These are phyloP conservation scores for Apodemus sylvaticus DNA, from an alignment of 2,113 vertebrate species.

Conservation along the genomic window DNA sequence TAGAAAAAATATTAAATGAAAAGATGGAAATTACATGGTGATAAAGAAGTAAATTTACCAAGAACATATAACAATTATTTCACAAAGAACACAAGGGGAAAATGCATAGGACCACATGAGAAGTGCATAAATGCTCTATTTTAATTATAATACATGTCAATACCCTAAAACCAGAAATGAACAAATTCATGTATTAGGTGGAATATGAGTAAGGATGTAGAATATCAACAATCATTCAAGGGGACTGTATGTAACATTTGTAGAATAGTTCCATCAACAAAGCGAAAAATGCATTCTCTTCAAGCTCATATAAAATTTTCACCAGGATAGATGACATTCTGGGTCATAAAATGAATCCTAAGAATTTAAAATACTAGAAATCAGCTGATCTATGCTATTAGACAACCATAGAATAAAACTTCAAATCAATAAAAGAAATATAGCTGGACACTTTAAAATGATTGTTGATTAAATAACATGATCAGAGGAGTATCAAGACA, in stretches of 20 bases:
- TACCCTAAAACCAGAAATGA: neutral
- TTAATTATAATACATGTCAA: no score
- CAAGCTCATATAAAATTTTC: neutral
- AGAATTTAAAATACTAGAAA: neutral
- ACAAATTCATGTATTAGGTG: neutral
- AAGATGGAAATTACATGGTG: neutral
- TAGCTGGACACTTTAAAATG: neutral
- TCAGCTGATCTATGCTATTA: neutral
- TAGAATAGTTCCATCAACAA: neutral
- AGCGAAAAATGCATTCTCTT: neutral
- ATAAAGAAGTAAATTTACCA: neutral
- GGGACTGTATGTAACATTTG: neutral
- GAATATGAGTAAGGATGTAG: neutral
- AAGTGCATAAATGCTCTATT: neutral
- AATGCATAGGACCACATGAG: neutral
- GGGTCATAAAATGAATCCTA: neutral
- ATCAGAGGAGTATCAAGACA: neutral
- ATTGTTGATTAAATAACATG: neutral
- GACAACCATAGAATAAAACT: neutral
- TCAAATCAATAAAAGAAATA: neutral
- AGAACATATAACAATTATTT: neutral
- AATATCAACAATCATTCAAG: neutral
- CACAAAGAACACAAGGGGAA: neutral
- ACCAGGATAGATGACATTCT: neutral
- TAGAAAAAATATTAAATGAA: neutral